Evolutionary conservation across 2,113 vertebrate species (phyloP).

Genomic region (Taxidea taxus): DNA sequence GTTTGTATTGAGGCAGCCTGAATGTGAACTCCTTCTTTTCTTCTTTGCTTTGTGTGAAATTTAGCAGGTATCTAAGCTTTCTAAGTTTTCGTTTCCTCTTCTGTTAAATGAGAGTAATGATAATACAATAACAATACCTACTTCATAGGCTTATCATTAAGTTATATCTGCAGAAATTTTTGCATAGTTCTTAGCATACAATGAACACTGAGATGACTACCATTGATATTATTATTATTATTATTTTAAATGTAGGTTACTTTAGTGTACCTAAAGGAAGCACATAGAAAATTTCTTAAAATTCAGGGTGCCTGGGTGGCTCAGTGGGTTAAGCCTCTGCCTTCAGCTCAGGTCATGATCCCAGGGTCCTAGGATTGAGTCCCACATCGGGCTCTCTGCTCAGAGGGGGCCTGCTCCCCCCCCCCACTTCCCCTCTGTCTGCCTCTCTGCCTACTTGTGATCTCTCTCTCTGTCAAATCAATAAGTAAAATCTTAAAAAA

Average conservation of each 20-base stretch:
- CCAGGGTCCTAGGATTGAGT: no score
- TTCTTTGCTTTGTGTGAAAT: background rate
- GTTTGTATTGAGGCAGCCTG: background rate
- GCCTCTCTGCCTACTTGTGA: no score
- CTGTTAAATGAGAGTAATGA: background rate
- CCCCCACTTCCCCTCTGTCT: no score
- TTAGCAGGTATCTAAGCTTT: background rate
- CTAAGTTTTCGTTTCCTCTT: background rate
- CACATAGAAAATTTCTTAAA: background rate
- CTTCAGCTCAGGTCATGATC: no score
- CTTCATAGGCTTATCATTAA: background rate
- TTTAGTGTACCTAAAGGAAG: background rate
- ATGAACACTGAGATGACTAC: background rate
- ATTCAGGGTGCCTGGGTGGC: no score
- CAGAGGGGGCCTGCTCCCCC: no score
- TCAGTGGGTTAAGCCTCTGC: no score
- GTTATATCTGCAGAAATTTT: background rate
- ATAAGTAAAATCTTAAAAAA: no score
- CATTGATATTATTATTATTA: background rate
- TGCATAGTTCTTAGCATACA: background rate
- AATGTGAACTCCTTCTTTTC: background rate
- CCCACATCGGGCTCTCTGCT: no score
- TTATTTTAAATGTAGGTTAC: constrained; percentile 6
- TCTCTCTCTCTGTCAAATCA: no score
- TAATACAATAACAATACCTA: background rate